Base-by-base conservation (phyloP, 2,113 vertebrate genomes). In the Sus scrofa region DNA sequence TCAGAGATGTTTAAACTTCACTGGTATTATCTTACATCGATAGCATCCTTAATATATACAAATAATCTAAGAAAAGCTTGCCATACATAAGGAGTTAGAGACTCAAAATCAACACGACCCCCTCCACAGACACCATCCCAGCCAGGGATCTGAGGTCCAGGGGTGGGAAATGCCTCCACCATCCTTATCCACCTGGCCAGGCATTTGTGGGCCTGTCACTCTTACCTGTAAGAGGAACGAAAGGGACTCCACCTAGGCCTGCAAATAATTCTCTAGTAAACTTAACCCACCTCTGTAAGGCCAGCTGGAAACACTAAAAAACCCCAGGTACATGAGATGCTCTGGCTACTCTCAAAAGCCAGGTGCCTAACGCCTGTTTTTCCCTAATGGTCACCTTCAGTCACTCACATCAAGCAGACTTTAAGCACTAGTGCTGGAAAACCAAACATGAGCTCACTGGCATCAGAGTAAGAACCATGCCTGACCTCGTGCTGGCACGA, bases 1-100 rank as follows among this genome's bases (percentile, higher is more conserved):
- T 86, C 52, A 89, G 65, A 81, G 18, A 6, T 58, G n/a, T 89
- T 89, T 81, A 39, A 89, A 86, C 75, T 65, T 86, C 85, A 86
- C 22, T n/a, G 18, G 20, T 24, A 32, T 39, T 78, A 12, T 20
- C 82, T 81, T 68, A 81, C 44, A 19, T 34, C 60, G 4, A 12
- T 1, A 16, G 34, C 37, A 26, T 24, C 67, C 24, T 74, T 34
- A 50, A 62, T 15, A 22, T 10, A 73, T 7, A 39, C 18, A 81
- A 44, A 50, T n/a, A 68, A 60, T 14, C 39, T 0, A 90, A 52
- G 30, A 39, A 68, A 86, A 75, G 27, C 27, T 56, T 67, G 27
- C 24, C 27, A 18, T 52, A 27, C n/a, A 50, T 26, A 56, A n/a
- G 24, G 24, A 52, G 26, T 63, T 18, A 74, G 7, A 87, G 15